A percentile compares a stretch with the other conserved stretches of the same genome.
Conservation (phyloP, 2,888 invertebrate genomes). For the Meteorus colon region DNA sequence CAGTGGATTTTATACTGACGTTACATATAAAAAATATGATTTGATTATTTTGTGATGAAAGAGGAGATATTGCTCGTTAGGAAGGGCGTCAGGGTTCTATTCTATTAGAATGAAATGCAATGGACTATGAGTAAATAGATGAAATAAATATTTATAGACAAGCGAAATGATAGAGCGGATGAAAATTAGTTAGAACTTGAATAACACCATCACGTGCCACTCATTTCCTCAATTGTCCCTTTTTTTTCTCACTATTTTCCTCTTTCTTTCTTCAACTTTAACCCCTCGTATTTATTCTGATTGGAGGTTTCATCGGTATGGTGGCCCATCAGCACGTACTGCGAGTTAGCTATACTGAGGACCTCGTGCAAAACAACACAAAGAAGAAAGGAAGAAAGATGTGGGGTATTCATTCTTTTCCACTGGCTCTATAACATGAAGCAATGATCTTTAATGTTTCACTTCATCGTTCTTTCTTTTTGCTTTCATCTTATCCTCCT, state of each 20-base stretch:
- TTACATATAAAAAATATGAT: too few relatives aligned
- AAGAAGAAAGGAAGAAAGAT: slow-evolving; percentile 7
- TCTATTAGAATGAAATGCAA: not conserved
- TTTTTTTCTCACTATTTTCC: slow-evolving; percentile 37
- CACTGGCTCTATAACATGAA: not conserved
- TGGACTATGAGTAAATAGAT: slow-evolving; percentile 35
- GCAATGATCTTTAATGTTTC: slow-evolving; percentile 4
- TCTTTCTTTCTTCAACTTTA: slow-evolving; percentile 41
- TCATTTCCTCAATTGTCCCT: slow-evolving; percentile 42
- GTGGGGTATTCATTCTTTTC: not conserved
- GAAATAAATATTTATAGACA: slow-evolving; percentile 22
- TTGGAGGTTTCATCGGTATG: slow-evolving; percentile 46
- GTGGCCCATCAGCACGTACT: slow-evolving; percentile 45
- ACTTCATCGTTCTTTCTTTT: not conserved
- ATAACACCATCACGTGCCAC: slow-evolving; percentile 48
- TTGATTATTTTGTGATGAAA: too few relatives aligned
- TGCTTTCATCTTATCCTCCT: not conserved
- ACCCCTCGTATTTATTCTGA: slow-evolving; percentile 45
- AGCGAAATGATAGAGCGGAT: slow-evolving; percentile 41
- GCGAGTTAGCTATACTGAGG: slow-evolving; percentile 39
- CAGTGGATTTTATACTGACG: too few relatives aligned
- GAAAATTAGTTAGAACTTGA: slow-evolving; percentile 37
- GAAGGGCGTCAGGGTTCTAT: too few relatives aligned
- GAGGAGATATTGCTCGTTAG: too few relatives aligned
- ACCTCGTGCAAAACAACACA: slow-evolving; percentile 25